Conservation (phyloP, 2,888 invertebrate species). For the Pantelozetes paolii region DNA sequence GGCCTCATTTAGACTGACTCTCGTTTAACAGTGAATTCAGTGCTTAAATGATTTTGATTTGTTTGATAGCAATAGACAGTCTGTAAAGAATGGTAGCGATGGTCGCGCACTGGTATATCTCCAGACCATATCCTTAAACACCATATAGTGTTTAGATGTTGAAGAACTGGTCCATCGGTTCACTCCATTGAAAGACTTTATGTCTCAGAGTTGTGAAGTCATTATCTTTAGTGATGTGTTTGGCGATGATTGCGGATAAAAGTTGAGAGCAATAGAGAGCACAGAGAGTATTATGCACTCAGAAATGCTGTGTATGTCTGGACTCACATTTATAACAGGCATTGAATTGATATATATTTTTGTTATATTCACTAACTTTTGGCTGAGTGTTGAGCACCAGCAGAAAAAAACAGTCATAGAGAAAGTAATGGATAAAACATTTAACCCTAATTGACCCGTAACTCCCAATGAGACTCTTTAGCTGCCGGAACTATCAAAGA, state of each 20-base stretch:
- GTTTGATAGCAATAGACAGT: neutral
- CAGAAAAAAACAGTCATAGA: no score
- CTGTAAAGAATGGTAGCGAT: no score
- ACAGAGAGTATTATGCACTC: neutral
- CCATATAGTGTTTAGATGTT: no score
- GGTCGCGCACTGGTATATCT: no score
- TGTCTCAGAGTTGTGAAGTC: neutral
- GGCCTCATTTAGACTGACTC: neutral
- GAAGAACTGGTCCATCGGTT: neutral
- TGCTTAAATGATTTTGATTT: neutral
- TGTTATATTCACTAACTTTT: neutral
- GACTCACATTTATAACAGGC: no score
- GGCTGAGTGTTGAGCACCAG: neutral
- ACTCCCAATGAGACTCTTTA: slow-evolving; percentile 37
- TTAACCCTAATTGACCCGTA: slow-evolving; percentile 39
- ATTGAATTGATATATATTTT: slow-evolving; percentile 5
- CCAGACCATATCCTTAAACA: no score
- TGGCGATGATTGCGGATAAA: slow-evolving; percentile 7
- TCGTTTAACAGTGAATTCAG: neutral
- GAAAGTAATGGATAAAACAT: slow-evolving; percentile 34
- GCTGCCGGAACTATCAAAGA: slow-evolving; percentile 37
- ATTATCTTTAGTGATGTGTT: slow-evolving; percentile 13
- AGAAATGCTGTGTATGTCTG: neutral
- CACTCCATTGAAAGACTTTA: neutral
- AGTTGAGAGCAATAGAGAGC: neutral